phyloP scores from a whole-genome alignment of 2,888 invertebrate genomes.

The Julus scandinavius region DNA sequence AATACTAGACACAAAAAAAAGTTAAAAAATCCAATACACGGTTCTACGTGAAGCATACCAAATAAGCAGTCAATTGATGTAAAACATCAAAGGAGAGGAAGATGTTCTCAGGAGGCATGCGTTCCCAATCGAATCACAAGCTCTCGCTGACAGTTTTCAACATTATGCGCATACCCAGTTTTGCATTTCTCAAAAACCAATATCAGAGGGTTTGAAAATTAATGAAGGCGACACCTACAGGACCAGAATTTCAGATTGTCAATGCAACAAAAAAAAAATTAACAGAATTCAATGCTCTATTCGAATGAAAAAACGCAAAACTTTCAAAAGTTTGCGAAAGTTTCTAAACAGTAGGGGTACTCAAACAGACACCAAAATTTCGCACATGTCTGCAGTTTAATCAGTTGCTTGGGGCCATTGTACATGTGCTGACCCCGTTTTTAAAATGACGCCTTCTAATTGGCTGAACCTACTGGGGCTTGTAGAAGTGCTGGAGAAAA shows the following conservation, averaged over 20 bases:
- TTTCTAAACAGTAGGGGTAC: too few relatives aligned
- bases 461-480: too few relatives aligned
- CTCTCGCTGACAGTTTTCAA: not conserved
- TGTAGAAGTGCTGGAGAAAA: too few relatives aligned
- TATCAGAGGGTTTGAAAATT: not conserved
- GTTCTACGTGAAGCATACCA: not conserved
- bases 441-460: too few relatives aligned
- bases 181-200: not conserved
- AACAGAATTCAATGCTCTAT: not conserved
- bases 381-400: too few relatives aligned
- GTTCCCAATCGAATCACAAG: slow-evolving; percentile 8
- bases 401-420: too few relatives aligned
- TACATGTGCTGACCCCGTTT: too few relatives aligned
- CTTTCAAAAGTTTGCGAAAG: too few relatives aligned
- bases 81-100: slow-evolving; percentile 14
- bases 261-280: not conserved
- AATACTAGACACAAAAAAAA: too few relatives aligned
- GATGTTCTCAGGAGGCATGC: slow-evolving; percentile 5
- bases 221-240: not conserved
- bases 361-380: too few relatives aligned
- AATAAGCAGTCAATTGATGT: not conserved
- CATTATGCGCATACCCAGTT: slow-evolving; percentile 3
- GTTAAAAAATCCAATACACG: too few relatives aligned
- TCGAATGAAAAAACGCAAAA: too few relatives aligned
- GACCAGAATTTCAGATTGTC: not conserved